Conservation (phyloP, 2,888 invertebrate species). For the Aspidapion aeneum region DNA sequence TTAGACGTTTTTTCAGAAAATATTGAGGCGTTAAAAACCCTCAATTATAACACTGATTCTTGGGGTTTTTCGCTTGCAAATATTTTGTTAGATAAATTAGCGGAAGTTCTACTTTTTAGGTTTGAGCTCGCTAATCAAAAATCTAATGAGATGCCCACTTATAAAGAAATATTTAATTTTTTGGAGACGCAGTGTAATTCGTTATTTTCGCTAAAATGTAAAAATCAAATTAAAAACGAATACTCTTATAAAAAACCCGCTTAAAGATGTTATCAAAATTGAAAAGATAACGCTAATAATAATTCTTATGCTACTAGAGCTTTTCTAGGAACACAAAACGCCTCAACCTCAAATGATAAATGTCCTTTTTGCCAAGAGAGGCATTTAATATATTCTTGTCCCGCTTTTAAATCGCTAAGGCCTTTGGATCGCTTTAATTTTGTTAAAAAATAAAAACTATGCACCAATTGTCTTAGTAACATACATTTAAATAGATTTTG, state of each 20-base stretch:
- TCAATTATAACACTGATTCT: no score
- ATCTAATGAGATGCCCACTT: neutral
- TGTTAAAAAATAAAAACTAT: neutral
- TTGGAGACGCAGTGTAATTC: neutral
- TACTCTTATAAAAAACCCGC: neutral
- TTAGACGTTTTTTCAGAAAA: neutral
- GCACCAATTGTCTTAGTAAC: no score
- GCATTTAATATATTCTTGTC: neutral
- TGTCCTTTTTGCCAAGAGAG: neutral
- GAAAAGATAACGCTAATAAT: neutral
- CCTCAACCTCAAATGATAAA: neutral
- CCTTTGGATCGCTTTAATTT: neutral
- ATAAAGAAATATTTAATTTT: neutral
- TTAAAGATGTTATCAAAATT: neutral
- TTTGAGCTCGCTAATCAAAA: no score
- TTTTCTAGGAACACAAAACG: neutral
- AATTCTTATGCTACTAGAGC: neutral
- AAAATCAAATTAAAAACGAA: neutral
- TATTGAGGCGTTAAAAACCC: neutral
- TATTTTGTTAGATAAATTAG: no score
- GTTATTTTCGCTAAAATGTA: neutral
- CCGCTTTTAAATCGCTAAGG: neutral
- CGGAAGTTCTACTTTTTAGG: no score
- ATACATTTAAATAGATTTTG: no score
- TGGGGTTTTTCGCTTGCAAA: no score